Base-by-base conservation (phyloP, 92 coral and sea anemone species). In the Isaurus tuberculatus region DNA sequence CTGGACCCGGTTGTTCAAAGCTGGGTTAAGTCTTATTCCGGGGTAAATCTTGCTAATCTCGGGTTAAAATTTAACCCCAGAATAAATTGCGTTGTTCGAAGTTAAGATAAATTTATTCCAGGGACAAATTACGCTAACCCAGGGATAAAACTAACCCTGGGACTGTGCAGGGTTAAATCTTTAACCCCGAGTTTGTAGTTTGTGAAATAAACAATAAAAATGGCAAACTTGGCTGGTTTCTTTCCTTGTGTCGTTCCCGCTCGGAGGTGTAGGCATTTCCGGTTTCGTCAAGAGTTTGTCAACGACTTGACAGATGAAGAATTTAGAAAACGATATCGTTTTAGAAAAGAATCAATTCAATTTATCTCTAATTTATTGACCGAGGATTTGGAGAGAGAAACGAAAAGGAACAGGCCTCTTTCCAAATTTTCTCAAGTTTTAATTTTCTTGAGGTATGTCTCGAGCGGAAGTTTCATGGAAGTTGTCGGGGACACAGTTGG, bases 401-500 rank as follows among this genome's bases (percentile, higher is more conserved):
- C 86, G 8, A 82, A 48, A 37, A 40, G 79, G 58, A 81, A 73
- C 78, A 53, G 40, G 17, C 67, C 79, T 40, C 25, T 51, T 82
- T 4, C 5, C 46, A 4, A 79, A 17, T 67, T 68, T 26, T 15
- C 53, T 33, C 86, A 83, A 68, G 86, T 70, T 19, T 33, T 83
- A 46, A 83, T 83, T 2, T 69, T 65, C 30, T 49, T 82, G 5
- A 82, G 86, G 69, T 82, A 67, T 25, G 72, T 82, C 26, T 34
- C 86, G 0, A 68, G 79, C 42, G 86, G 80, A 33, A 55, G 86
- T 15, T 83, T 83, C 25, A 48, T 70, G 79, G 70, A 83, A 83
- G 86, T 83, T 32, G n/a, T 67, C 28, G 86, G 86, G 4, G 86
- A 83, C 69, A 83, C 86, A n/a, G 51, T 83, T n/a, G 86, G 86